Evolutionary conservation across 2,797 vertebrate genomes (phyloP), one percentile per base, ranked within the genome.

Genomic region (Lutra lutra): DNA sequence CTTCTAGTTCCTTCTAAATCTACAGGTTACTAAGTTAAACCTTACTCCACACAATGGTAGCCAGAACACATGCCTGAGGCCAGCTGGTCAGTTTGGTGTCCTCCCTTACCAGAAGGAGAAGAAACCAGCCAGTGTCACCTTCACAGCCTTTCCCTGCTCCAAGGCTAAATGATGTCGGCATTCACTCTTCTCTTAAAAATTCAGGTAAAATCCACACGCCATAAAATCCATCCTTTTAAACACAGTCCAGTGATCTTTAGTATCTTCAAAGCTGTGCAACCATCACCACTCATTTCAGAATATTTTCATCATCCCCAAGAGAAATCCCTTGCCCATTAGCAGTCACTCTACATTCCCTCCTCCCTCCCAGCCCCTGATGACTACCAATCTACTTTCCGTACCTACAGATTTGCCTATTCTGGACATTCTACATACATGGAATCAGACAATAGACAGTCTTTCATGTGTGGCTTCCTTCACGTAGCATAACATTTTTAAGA

Each of bases 301-400:
- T n/a, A 35, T 48, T 38, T 23, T 72, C 20, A 62, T 21, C 27
- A 78, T 2, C 48, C 32, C 48, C 11, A 9, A 48, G 38, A 79
- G n/a, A 75, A n/a, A 56, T 29, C 73, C 11, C 2, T 0, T 2
- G n/a, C 25, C 27, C 46, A 4, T 14, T 7, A 7, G n/a, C 29
- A 35, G 86, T 20, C 58, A 46, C 4, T 48, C 77, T 23, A 32
- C 40, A 21, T 23, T 54, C 40, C 46, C 18, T 21, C 14, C 46
- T 32, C 29, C 9, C 75, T 60, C 38, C 3, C 7, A 51, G 9
- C 6, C 40, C 79, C 75, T 25, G 77, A 60, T 0, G 46, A 46
- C 25, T 4, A 54, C 35, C 29, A 3, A 43, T 38, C 75, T 46
- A 5, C 60, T 66, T 73, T 46, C 58, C 13, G 14, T 56, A 12